Conservation (phyloP, 2,888 invertebrate species). For the Oscheius sp. region DNA sequence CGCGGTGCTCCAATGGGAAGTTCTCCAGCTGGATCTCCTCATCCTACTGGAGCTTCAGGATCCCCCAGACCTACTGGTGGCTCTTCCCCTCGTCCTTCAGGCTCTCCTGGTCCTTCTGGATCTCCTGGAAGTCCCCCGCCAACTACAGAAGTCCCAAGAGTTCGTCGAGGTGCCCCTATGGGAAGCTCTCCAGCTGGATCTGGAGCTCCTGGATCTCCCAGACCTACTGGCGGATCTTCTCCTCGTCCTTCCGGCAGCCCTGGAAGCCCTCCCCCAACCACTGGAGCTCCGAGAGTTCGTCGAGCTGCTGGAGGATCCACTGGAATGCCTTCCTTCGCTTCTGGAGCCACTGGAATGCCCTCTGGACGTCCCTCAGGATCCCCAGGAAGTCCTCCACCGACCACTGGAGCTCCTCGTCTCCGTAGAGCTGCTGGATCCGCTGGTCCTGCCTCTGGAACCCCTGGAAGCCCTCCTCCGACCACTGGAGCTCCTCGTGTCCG, state of each 20-base stretch:
- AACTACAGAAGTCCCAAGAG: too few relatives aligned
- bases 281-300: conserved; percentile 9
- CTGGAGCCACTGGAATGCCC: not conserved
- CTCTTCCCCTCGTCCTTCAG: not conserved
- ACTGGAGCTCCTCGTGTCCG: not conserved
- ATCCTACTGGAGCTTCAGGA: not conserved
- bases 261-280: not conserved
- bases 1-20: not conserved
- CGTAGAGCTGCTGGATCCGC: not conserved
- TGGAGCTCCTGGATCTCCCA: not conserved
- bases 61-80: not conserved
- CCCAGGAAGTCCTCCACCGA: not conserved
- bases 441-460: not conserved
- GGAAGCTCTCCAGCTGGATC: not conserved
- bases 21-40: not conserved
- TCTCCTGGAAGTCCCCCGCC: too few relatives aligned
- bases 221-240: not conserved
- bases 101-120: too few relatives aligned
- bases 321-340: not conserved
- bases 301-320: conserved; percentile 13
- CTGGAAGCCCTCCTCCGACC: not conserved
- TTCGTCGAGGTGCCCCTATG: not conserved
- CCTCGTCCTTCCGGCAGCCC: not conserved
- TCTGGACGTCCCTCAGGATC: not conserved
- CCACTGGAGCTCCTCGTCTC: not conserved